These are phyloP conservation scores for Vimba vimba DNA, from an alignment of 2,113 vertebrate species.

Conservation along the genomic window DNA sequence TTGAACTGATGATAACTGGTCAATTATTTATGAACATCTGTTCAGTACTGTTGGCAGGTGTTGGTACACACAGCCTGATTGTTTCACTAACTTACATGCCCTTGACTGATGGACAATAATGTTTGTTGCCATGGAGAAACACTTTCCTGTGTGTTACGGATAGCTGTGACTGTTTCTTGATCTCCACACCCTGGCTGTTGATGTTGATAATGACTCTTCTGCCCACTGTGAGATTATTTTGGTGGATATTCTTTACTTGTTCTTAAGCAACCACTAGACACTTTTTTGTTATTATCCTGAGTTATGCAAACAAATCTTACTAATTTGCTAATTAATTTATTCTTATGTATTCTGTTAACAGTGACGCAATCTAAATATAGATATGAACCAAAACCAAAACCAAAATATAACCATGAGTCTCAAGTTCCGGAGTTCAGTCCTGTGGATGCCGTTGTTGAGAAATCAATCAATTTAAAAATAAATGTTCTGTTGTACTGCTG, in stretches of 20 bases:
- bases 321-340: background rate
- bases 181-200: background rate
- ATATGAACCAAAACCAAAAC: too few relatives aligned
- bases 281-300: background rate
- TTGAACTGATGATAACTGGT: background rate
- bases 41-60: conserved; percentile 25
- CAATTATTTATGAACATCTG: background rate
- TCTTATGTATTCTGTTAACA: background rate
- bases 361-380: background rate
- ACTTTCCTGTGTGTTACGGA: conserved; percentile 12
- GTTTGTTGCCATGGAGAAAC: conserved; percentile 24
- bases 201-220: background rate
- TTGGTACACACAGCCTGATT: background rate
- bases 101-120: conserved; percentile 26
- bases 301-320: background rate
- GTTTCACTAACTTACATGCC: background rate
- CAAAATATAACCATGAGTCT: background rate
- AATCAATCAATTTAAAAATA: background rate
- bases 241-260: background rate
- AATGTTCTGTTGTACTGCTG: background rate
- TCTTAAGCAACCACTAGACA: background rate
- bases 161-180: background rate
- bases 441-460: too few relatives aligned
- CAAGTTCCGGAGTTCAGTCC: too few relatives aligned
- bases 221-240: background rate